These are phyloP conservation scores for Scaptodrosophila lebanonensis DNA, from an alignment of 1,140 invertebrate species.

Conservation along the genomic window DNA sequence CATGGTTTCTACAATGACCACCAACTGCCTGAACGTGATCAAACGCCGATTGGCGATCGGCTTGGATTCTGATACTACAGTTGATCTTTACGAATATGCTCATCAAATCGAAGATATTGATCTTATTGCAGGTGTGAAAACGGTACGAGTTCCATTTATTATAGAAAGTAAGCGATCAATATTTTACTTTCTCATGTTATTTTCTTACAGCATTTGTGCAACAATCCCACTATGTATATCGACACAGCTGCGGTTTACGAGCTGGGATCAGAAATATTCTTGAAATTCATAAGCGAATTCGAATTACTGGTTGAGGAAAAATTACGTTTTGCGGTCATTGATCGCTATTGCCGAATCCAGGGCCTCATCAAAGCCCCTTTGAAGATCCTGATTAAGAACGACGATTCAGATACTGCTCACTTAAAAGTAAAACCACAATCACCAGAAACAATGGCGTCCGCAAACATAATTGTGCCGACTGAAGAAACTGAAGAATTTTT, in stretches of 20 bases:
- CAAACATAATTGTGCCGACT: not conserved
- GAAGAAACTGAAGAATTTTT: too few species aligned
- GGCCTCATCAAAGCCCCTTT: not conserved
- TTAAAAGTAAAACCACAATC: not conserved
- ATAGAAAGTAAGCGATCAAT: not conserved
- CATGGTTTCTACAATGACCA: slow-evolving; percentile 19
- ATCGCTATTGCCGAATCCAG: slow-evolving; percentile 21
- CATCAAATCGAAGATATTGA: slow-evolving; percentile 21
- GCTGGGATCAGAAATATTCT: slow-evolving; percentile 18
- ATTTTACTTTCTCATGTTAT: too few species aligned
- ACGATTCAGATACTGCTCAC: not conserved
- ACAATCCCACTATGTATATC: not conserved
- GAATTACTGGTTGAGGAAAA: not conserved
- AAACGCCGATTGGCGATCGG: not conserved
- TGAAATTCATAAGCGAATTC: slow-evolving; percentile 18
- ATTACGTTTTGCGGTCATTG: slow-evolving; percentile 20
- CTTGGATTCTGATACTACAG: slow-evolving; percentile 9
- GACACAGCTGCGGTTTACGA: slow-evolving; percentile 15
- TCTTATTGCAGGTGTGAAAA: not conserved
- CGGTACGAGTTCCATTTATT: slow-evolving; percentile 1
- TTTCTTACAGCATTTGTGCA: not conserved
- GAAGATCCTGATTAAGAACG: not conserved
- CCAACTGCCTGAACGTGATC: slow-evolving; percentile 10
- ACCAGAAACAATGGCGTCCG: not conserved
- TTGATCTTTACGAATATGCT: slow-evolving; percentile 31